phyloP scores from a whole-genome alignment of 2,113 vertebrate species.

The Oryzias javanicus region DNA sequence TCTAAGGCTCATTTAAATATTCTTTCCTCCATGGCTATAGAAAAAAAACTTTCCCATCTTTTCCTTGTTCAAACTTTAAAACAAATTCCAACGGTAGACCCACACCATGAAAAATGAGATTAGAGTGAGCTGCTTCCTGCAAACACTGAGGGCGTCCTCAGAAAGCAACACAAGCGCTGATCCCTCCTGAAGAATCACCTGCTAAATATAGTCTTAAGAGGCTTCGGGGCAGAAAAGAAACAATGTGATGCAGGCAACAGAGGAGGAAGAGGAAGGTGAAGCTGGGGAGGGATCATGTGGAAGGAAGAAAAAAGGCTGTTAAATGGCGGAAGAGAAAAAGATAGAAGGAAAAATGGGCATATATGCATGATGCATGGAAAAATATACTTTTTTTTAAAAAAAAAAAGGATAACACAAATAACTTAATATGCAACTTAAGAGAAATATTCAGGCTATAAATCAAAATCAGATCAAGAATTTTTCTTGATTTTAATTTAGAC shows the following conservation, averaged over 20 bases:
- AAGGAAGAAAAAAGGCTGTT: conserved; percentile 17
- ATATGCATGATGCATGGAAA: not conserved
- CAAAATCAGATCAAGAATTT: too few species aligned
- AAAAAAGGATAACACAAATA: too few species aligned
- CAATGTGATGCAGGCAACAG: conserved; percentile 58
- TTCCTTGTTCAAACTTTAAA: conserved; percentile 1
- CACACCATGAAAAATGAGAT: conserved; percentile 40
- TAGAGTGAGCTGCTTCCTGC: conserved; percentile 45
- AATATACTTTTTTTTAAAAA: too few species aligned
- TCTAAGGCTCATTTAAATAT: too few species aligned
- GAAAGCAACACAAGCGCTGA: conserved; percentile 43
- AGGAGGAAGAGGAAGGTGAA: conserved; percentile 25
- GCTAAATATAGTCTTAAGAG: conserved; percentile 66
- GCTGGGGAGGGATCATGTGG: conserved; percentile 3
- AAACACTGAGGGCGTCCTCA: conserved; percentile 41
- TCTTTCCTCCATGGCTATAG: too few species aligned
- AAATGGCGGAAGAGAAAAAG: conserved; percentile 7
- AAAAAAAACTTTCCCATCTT: not conserved
- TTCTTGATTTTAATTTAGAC: too few species aligned
- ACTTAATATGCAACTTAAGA: too few species aligned
- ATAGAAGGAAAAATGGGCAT: conserved; percentile 6
- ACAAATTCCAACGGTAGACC: conserved; percentile 15
- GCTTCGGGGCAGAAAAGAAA: conserved; percentile 45
- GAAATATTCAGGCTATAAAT: too few species aligned
- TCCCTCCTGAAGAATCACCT: conserved; percentile 41